A percentile compares a stretch with the other conserved stretches of the same genome.
phyloP scores from a whole-genome alignment of 2,888 invertebrate species.

The Caenorhabditis virilis region DNA sequence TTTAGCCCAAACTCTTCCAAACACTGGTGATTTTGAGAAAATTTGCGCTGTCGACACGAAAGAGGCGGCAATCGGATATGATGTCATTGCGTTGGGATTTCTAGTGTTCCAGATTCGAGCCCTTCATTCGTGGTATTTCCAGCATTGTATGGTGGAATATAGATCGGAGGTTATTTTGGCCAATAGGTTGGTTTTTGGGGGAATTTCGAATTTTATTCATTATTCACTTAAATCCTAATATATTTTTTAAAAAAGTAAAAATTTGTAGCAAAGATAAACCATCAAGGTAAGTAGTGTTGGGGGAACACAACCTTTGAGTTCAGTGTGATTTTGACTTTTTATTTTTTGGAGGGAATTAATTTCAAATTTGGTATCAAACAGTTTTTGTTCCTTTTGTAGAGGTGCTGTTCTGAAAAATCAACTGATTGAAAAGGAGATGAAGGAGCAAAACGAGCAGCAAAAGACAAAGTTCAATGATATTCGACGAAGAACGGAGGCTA shows the following conservation, averaged over 20 bases:
- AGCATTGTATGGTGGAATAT: constrained; percentile 91
- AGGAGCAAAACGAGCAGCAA: constrained; percentile 85
- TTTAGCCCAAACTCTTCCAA: background rate
- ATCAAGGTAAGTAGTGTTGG: constrained; percentile 20
- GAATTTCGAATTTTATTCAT: background rate
- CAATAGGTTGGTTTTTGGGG: constrained; percentile 73
- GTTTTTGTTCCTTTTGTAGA: constrained; percentile 70
- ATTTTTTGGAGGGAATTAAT: background rate
- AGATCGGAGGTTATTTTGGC: constrained; percentile 92
- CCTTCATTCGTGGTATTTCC: constrained; percentile 94
- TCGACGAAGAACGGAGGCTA: constrained; percentile 92
- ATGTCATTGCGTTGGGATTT: constrained; percentile 90
- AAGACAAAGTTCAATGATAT: constrained; percentile 86
- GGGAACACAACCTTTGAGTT: constrained; percentile 4
- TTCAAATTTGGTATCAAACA: background rate
- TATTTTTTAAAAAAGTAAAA: background rate
- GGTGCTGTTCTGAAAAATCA: constrained; percentile 95
- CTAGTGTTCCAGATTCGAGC: constrained; percentile 87
- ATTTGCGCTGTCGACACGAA: constrained; percentile 79
- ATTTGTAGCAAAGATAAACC: constrained; percentile 13
- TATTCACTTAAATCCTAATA: background rate
- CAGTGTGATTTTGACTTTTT: background rate
- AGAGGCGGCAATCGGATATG: constrained; percentile 90
- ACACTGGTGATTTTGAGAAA: constrained; percentile 65
- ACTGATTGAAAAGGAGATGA: constrained; percentile 85